phyloP scores from a whole-genome alignment of 2,113 vertebrate genomes.

The Dasyornis broadbenti region DNA sequence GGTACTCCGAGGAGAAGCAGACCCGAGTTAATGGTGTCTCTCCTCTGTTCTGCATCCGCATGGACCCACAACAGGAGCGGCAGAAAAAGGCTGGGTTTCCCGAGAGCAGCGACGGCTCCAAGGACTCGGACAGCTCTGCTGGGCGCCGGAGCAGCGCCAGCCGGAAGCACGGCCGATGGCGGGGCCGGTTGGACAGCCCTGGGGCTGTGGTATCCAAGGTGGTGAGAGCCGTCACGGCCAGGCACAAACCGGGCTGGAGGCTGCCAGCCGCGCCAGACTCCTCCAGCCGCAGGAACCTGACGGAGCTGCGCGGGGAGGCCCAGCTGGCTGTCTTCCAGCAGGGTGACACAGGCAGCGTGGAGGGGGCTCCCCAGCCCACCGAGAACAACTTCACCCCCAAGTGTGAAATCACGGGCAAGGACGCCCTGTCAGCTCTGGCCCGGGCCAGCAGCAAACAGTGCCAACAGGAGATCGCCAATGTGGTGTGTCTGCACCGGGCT shows the following conservation, averaged over 20 bases:
- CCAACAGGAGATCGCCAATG: slow-evolving; percentile 91
- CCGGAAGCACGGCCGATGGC: slow-evolving; percentile 78
- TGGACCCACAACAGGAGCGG: slow-evolving; percentile 72
- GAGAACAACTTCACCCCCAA: slow-evolving; percentile 87
- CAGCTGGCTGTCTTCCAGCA: slow-evolving; percentile 73
- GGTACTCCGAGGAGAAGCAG: not conserved
- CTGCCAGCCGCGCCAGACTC: slow-evolving; percentile 65
- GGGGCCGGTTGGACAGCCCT: slow-evolving; percentile 66
- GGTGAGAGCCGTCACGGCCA: slow-evolving; percentile 61
- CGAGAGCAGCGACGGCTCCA: slow-evolving; percentile 78
- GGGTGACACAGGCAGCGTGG: slow-evolving; percentile 91
- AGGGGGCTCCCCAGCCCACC: slow-evolving; percentile 85
- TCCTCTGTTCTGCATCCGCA: not conserved
- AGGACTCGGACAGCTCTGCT: slow-evolving; percentile 75
- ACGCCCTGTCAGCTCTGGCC: slow-evolving; percentile 88
- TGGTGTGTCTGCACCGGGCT: slow-evolving; percentile 91
- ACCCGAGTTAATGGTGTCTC: not conserved
- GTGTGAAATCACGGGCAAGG: slow-evolving; percentile 91
- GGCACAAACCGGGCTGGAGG: slow-evolving; percentile 63
- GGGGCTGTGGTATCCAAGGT: slow-evolving; percentile 68
- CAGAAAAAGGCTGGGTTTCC: slow-evolving; percentile 83
- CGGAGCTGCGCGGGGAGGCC: slow-evolving; percentile 67
- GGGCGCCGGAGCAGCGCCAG: slow-evolving; percentile 73
- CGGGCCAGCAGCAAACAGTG: slow-evolving; percentile 89
- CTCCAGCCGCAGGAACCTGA: slow-evolving; percentile 86